A percentile compares a stretch with the other conserved stretches of the same genome.
Evolutionary conservation across 1,140 invertebrate genomes (phyloP).

Genomic region (Drosophila cardini): DNA sequence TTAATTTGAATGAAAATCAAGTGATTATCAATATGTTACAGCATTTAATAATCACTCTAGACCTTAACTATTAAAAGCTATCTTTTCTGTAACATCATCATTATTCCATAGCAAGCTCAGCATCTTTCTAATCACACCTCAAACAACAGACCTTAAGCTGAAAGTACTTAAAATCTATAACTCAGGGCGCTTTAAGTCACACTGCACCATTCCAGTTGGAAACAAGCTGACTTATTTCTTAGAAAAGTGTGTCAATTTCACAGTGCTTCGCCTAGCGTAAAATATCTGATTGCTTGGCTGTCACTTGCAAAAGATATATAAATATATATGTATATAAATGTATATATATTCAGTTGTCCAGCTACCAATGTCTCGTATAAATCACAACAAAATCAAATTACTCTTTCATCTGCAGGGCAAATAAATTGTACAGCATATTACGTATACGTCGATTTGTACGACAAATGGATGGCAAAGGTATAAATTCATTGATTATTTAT

Average conservation of each 20-base stretch:
- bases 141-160: neutral
- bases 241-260: slow-evolving; percentile 1
- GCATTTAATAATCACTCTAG: too few species aligned
- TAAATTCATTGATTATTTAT: slow-evolving; percentile 82
- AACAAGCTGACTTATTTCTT: neutral
- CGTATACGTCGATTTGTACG: slow-evolving; percentile 51
- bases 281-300: slow-evolving; percentile 26
- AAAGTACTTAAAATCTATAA: neutral
- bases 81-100: too few species aligned
- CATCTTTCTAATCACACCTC: too few species aligned
- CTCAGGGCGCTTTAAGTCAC: neutral
- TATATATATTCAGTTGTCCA: slow-evolving; percentile 31
- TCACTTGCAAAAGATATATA: slow-evolving; percentile 7
- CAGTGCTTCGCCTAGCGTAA: too few species aligned
- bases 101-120: too few species aligned
- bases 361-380: slow-evolving; percentile 50
- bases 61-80: too few species aligned
- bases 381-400: slow-evolving; percentile 77
- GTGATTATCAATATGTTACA: too few species aligned
- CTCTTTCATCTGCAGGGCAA: slow-evolving; percentile 67
- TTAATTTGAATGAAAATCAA: too few species aligned
- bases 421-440: slow-evolving; percentile 68
- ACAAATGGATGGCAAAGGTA: slow-evolving; percentile 49
- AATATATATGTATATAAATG: neutral
- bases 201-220: neutral